Conservation (phyloP, 2,888 invertebrate species). For the Stenotaenia linearis region DNA sequence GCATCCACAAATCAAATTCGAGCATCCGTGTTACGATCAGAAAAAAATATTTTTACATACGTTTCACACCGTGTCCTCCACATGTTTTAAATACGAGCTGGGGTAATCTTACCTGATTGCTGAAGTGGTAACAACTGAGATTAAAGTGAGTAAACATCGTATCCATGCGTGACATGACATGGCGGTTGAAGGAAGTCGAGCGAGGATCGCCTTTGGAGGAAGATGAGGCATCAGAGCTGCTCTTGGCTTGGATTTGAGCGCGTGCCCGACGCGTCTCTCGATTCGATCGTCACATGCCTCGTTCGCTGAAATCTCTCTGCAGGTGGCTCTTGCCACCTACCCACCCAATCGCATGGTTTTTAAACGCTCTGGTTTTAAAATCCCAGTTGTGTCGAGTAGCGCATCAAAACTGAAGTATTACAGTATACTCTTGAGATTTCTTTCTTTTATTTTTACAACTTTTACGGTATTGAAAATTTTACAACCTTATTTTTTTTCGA, state of each 20-base stretch:
- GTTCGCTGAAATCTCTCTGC: background rate
- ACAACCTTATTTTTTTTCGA: too few relatives aligned
- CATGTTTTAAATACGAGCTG: background rate
- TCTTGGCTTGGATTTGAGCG: constrained; percentile 20
- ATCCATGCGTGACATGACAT: constrained; percentile 21
- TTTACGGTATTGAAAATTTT: too few relatives aligned
- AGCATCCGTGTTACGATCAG: background rate
- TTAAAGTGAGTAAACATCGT: constrained; percentile 16
- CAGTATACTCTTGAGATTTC: too few relatives aligned
- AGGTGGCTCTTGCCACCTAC: background rate
- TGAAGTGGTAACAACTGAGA: constrained; percentile 6
- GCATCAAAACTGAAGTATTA: too few relatives aligned
- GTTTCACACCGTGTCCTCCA: background rate
- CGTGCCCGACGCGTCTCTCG: background rate
- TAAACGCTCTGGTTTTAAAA: too few relatives aligned
- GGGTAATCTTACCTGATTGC: constrained; percentile 3
- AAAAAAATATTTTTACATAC: background rate
- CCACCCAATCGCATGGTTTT: too few relatives aligned
- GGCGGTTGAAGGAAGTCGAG: constrained; percentile 20
- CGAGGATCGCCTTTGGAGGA: background rate
- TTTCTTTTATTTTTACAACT: too few relatives aligned
- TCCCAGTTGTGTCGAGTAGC: too few relatives aligned
- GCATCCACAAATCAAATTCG: background rate
- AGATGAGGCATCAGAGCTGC: background rate
- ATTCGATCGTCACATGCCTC: constrained; percentile 12